Evolutionary conservation across 2,888 invertebrate species (phyloP), one percentile per base, ranked within the genome.

Genomic region (Drosophila suboccidentalis): DNA sequence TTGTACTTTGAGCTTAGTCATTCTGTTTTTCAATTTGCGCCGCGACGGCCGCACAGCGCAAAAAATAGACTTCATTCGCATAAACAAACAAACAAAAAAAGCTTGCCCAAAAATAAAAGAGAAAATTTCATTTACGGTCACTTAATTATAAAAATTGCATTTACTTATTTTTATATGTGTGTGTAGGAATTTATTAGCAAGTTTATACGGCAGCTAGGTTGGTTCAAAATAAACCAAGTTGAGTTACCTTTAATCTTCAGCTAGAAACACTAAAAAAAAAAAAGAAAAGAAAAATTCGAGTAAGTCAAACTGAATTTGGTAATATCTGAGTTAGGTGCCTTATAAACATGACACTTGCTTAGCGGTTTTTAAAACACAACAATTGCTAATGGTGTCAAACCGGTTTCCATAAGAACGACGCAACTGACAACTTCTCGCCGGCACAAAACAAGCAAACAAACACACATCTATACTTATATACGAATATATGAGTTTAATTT

Each of bases 1-100:
- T 64, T 72, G 74, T 67, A 71, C 75, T 75, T 86, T 79, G 74
- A 67, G 80, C 86, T 85, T 82, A 79, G 82, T 87, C 82, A 85
- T 81, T 70, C 61, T 82, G 73, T 72, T 77, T n/a, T 82, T 38
- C 49, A 62, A 72, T 71, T 66, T 71, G 26, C 43, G 49, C 61
- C 49, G 57, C 61, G 54, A 19, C 53, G 34, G 53, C 70, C 46
- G 47, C 64, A 39, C 50, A 75, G 67, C 64, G 71, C 67, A 80
- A 82, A 74, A 85, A 73, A 69, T 68, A 68, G 71, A 68, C 69
- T 43, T 29, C 34, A 57, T 34, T 62, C 51, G 51, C 19, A 75
- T 61, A 70, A 62, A 63, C 50, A 62, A 63, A 26, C 26, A 8
- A 22, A 26, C 4, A 26, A 26, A 26, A 26, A 29, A 49, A 57